Conservation (phyloP, 1,140 invertebrate genomes). For the Lepidurus apus region DNA sequence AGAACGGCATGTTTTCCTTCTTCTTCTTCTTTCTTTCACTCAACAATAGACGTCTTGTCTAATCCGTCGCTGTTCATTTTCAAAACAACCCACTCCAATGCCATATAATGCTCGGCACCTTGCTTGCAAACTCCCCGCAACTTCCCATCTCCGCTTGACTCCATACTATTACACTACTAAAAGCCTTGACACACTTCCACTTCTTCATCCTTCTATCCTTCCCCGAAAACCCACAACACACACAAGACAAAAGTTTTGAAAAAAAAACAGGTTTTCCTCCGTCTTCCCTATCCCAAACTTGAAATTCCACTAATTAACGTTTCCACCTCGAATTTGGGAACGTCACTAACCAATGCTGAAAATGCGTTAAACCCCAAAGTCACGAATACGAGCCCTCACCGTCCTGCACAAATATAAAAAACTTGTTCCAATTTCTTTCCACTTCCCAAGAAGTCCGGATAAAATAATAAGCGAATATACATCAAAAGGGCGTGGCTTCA, state of each 20-base stretch:
- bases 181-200: slow-evolving; percentile 7
- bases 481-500: neutral
- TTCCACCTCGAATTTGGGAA: too few relatives aligned
- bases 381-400: too few relatives aligned
- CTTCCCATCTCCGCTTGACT: neutral
- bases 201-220: neutral
- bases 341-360: too few relatives aligned
- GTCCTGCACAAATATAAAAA: too few relatives aligned
- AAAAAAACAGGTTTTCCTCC: slow-evolving; percentile 1
- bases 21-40: neutral
- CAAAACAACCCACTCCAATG: neutral
- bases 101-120: neutral
- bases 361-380: too few relatives aligned
- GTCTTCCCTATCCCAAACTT: neutral
- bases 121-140: neutral
- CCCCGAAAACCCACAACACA: neutral
- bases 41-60: neutral
- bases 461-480: too few relatives aligned
- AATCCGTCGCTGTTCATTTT: neutral
- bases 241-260: neutral
- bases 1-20: neutral
- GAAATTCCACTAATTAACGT: too few relatives aligned
- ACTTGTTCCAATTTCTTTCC: too few relatives aligned
- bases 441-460: too few relatives aligned
- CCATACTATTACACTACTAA: neutral